phyloP scores from a whole-genome alignment of 2,113 vertebrate species.

The Verasper variegatus region DNA sequence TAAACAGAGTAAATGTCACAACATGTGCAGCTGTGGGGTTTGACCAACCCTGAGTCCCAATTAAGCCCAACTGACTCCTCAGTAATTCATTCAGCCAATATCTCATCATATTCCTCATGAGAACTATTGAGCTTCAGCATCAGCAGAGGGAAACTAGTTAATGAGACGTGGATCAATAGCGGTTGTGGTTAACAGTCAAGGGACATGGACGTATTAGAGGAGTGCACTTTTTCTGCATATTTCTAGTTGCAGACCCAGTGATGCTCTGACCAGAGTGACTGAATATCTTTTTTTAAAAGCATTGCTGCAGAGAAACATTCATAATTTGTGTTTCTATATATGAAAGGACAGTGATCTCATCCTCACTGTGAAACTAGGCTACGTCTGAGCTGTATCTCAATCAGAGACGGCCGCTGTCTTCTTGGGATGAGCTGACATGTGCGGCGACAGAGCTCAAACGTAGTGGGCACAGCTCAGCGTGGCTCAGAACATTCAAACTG shows the following conservation, averaged over 20 bases:
- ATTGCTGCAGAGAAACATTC: background rate
- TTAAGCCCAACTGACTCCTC: background rate
- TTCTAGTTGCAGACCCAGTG: too few relatives aligned
- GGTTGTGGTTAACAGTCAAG: slow-evolving; percentile 4
- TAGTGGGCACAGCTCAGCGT: slow-evolving; percentile 15
- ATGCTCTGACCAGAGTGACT: background rate
- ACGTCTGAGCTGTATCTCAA: background rate
- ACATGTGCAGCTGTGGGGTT: background rate
- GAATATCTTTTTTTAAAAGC: background rate
- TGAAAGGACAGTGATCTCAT: background rate
- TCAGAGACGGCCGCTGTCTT: slow-evolving; percentile 20
- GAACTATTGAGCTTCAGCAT: background rate
- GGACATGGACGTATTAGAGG: background rate
- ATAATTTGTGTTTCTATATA: background rate
- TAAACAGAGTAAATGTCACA: background rate
- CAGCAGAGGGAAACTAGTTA: slow-evolving; percentile 11
- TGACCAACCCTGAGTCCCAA: slow-evolving; percentile 1
- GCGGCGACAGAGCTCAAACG: slow-evolving; percentile 22
- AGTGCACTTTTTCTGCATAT: too few relatives aligned
- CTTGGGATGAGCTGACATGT: slow-evolving; percentile 33
- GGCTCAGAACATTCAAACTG: slow-evolving; percentile 52
- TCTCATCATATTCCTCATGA: background rate
- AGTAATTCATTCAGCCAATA: slow-evolving; percentile 38
- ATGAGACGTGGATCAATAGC: slow-evolving; percentile 17
- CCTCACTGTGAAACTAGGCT: background rate